phyloP scores from a whole-genome alignment of 1,140 invertebrate genomes.

The Papilio glaucus region DNA sequence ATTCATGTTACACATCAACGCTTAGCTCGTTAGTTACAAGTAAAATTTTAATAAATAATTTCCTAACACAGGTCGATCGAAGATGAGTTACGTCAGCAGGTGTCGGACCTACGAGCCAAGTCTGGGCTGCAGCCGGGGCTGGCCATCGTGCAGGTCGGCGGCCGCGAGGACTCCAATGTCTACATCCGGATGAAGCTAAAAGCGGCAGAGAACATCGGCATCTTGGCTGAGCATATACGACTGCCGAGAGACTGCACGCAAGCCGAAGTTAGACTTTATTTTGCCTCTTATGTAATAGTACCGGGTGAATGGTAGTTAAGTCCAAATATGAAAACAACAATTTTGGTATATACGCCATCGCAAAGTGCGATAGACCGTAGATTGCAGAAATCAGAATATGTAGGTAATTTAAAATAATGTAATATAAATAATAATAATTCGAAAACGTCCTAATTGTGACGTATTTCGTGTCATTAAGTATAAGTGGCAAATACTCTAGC shows the following conservation, averaged over 20 bases:
- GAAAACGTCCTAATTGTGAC: no score
- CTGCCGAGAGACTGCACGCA: slow-evolving; percentile 93
- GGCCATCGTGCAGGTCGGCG: slow-evolving; percentile 95
- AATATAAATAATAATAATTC: no score
- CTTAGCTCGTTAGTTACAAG: background rate
- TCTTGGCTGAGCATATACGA: slow-evolving; percentile 91
- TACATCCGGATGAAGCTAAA: slow-evolving; percentile 99
- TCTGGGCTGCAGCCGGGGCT: slow-evolving; percentile 89
- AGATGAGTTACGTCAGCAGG: slow-evolving; percentile 87
- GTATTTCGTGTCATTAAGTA: no score
- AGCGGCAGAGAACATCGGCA: slow-evolving; percentile 95
- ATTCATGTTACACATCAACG: no score
- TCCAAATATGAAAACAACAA: no score
- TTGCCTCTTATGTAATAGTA: no score
- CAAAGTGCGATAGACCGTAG: no score
- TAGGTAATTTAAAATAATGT: no score
- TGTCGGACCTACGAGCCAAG: slow-evolving; percentile 84
- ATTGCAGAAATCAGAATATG: no score
- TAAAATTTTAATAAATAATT: slow-evolving; percentile 39
- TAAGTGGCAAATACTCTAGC: no score
- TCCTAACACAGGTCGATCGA: slow-evolving; percentile 88
- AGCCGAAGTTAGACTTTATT: slow-evolving; percentile 86
- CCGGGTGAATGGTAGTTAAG: no score
- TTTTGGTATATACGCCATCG: no score
- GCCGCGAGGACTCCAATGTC: slow-evolving; percentile 98